Base-by-base conservation (phyloP, 2,113 vertebrate genomes). In the Hemiprocne comata region DNA sequence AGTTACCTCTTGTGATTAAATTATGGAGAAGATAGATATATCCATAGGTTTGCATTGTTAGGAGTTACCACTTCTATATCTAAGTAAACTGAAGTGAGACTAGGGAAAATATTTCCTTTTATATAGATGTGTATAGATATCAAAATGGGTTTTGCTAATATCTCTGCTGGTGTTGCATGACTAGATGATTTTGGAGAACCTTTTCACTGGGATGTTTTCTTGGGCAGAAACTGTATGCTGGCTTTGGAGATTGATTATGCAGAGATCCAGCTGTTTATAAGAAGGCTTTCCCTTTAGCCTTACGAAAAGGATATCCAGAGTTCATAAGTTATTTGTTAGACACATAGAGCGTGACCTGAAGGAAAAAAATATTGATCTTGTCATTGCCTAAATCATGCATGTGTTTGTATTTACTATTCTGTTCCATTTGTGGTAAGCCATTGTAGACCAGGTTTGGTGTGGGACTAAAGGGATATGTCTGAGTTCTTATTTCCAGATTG, bases 71-170 rank as follows among this genome's bases (percentile, higher is more conserved):
- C 33, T 87, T 51, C 9, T 29, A 2, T 48, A 53, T 34, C 46
- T 70, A 70, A 54, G 15, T 31, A 67, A 75, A 69, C 4, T 25
- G 34, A 14, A 55, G 51, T 10, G 16, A 66, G 15, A 15, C 21
- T 53, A 17, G 4, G 6, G 33, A 51, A 55, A 61, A n/a, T 40
- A 31, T 14, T 13, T 77, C 6, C 10, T 50, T 2, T 76, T 58
- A 19, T 0, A 0, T 1, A 42, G 13, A 54, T 1, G 0, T 31
- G 46, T 18, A 46, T 46, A 46, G 17, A 46, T 46, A 46, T 46
- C 46, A 17, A 46, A 46, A 46, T 18, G 46, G 19, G 5, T 74
- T 78, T 93, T 70, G 25, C 8, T 51, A 65, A 6, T 55, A 46
- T 46, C 6, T 61, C 28, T 82, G 19, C 13, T 61, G 19, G 3